These are phyloP conservation scores for Anagyrus pseudococci DNA, from an alignment of 2,888 invertebrate species.

Conservation along the genomic window DNA sequence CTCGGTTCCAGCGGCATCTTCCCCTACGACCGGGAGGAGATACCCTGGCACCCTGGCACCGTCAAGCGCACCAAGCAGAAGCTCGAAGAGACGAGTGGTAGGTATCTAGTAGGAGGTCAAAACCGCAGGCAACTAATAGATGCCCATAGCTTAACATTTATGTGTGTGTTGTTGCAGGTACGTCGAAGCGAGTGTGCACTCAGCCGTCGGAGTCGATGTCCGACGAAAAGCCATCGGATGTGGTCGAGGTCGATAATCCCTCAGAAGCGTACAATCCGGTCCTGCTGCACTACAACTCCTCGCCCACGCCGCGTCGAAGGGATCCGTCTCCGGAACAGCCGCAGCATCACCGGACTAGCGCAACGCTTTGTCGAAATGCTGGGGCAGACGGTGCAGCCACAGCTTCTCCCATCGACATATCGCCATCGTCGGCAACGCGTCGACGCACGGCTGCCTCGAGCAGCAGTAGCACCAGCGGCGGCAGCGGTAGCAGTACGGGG, in stretches of 20 bases:
- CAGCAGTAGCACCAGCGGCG: slow-evolving; percentile 29
- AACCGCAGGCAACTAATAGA: no score
- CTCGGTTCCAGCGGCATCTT: slow-evolving; percentile 63
- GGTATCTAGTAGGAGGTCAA: neutral
- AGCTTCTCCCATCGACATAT: slow-evolving; percentile 40
- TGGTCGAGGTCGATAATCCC: slow-evolving; percentile 46
- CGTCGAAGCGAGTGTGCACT: slow-evolving; percentile 56
- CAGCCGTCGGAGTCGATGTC: slow-evolving; percentile 46
- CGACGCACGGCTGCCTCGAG: slow-evolving; percentile 37
- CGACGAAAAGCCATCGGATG: neutral
- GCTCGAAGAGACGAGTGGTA: slow-evolving; percentile 66
- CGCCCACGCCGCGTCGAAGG: slow-evolving; percentile 53
- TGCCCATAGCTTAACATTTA: no score
- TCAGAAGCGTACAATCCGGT: slow-evolving; percentile 56
- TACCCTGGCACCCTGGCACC: slow-evolving; percentile 73
- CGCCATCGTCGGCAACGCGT: slow-evolving; percentile 26
- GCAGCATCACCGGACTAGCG: neutral
- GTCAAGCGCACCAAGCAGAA: slow-evolving; percentile 76
- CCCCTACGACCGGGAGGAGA: slow-evolving; percentile 68
- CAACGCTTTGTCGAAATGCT: neutral
- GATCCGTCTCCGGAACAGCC: slow-evolving; percentile 43
- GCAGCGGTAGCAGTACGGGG: slow-evolving; percentile 45
- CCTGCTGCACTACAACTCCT: slow-evolving; percentile 55
- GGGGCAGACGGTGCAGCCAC: neutral
- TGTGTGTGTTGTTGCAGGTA: slow-evolving; percentile 41